Conservation (phyloP, 2,113 vertebrate genomes). For the Delphinapterus leucas region DNA sequence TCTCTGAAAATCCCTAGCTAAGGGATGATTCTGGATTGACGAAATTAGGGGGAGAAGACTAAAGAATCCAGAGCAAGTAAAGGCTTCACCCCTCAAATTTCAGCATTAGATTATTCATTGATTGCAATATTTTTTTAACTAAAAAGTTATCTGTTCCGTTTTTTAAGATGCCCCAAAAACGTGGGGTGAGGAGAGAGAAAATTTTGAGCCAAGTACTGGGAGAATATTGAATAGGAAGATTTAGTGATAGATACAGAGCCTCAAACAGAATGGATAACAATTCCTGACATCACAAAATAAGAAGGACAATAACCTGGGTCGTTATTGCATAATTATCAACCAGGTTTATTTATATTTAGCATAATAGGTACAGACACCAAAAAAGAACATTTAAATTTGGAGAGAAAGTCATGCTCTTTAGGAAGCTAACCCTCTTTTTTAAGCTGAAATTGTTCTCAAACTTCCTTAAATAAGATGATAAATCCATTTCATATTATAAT, state of each 20-base stretch:
- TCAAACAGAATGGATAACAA: not conserved
- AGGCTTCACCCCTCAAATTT: not conserved
- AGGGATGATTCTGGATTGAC: not conserved
- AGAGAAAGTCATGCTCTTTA: not conserved
- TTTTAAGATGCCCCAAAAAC: not conserved
- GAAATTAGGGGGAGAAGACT: not conserved
- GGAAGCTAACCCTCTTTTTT: not conserved
- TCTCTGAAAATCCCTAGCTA: not conserved
- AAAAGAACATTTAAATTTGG: not conserved
- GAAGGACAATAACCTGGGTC: not conserved
- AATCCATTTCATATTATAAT: not conserved
- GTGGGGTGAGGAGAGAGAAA: not conserved
- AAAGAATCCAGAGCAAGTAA: not conserved
- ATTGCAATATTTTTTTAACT: not conserved
- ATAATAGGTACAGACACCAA: not conserved
- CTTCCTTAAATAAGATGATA: not conserved
- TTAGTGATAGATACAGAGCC: not conserved
- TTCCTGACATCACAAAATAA: not conserved
- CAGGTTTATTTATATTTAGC: not conserved
- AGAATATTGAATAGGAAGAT: not conserved
- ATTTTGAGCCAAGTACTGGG: not conserved
- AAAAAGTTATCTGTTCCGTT: not conserved
- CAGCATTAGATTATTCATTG: not conserved
- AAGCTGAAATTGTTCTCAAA: not conserved
- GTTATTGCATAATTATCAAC: not conserved